phyloP scores from a whole-genome alignment of 2,888 invertebrate genomes.

The Acronicta aceris region DNA sequence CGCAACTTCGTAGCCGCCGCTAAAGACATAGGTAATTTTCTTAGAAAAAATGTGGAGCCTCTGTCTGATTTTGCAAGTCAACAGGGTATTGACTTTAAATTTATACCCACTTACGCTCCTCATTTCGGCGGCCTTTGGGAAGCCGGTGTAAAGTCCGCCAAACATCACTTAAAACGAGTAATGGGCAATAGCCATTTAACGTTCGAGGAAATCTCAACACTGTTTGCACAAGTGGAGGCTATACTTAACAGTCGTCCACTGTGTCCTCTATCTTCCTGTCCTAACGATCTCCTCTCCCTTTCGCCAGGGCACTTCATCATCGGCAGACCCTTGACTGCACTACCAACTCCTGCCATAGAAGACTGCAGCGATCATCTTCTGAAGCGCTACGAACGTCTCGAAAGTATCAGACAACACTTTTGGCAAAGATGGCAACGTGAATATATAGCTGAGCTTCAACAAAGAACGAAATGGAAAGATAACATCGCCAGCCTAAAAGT shows the following conservation, averaged over 20 bases:
- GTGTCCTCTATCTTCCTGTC: not conserved
- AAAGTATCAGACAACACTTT: not conserved
- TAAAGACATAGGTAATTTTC: not conserved
- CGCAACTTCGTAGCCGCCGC: not conserved
- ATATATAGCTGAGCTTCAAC: not conserved
- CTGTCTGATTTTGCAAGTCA: not conserved
- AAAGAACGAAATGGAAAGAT: not conserved
- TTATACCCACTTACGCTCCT: not conserved
- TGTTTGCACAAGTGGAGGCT: not conserved
- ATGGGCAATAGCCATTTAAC: not conserved
- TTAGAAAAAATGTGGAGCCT: not conserved
- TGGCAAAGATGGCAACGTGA: not conserved
- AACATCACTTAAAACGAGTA: not conserved
- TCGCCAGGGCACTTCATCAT: not conserved
- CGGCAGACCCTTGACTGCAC: not conserved
- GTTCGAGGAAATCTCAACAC: not conserved
- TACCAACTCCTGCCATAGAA: not conserved
- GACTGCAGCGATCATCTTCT: not conserved
- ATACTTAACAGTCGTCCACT: not conserved
- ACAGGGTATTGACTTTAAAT: not conserved
- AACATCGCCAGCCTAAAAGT: not conserved
- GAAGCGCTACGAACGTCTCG: not conserved
- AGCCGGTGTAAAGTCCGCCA: not conserved
- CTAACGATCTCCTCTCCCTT: not conserved
- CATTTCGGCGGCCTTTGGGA: not conserved